Evolutionary conservation across 2,797 vertebrate genomes (phyloP).

Genomic region (Silurus aristotelis): DNA sequence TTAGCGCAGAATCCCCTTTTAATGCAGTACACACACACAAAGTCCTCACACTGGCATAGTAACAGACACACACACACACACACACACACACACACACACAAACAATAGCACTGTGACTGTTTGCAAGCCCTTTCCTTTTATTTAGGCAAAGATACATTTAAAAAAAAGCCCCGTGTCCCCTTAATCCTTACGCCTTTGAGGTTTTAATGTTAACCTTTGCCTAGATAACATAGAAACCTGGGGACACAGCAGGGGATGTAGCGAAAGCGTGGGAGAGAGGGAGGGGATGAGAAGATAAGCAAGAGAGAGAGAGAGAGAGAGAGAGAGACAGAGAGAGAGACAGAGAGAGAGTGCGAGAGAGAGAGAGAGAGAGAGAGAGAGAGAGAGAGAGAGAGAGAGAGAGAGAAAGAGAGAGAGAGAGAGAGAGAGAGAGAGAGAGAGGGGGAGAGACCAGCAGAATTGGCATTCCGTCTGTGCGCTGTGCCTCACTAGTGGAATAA

Average conservation of each 20-base stretch:
- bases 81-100: constrained; percentile 50
- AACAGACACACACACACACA: constrained; percentile 47
- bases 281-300: constrained; percentile 54
- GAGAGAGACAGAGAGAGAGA: constrained; percentile 36
- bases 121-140: constrained; percentile 23
- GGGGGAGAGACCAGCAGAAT: constrained; percentile 55
- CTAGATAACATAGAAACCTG: constrained; percentile 61
- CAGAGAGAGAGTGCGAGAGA: constrained; percentile 30
- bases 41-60: constrained; percentile 49
- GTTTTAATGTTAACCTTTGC: constrained; percentile 67
- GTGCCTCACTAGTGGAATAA: constrained; percentile 76
- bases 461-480: constrained; percentile 76
- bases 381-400: constrained; percentile 30
- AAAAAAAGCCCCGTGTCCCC: constrained; percentile 26
- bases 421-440: no score
- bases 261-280: constrained; percentile 22
- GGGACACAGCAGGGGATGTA: constrained; percentile 36
- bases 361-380: constrained; percentile 36
- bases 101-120: constrained; percentile 8
- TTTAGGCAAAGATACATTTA: constrained; percentile 31
- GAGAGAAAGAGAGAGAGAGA: constrained; percentile 41
- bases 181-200: constrained; percentile 53
- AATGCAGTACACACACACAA: constrained; percentile 63
- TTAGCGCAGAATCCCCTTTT: constrained; percentile 69
- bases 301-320: constrained; percentile 28